A percentile compares a stretch with the other conserved stretches of the same genome.
Evolutionary conservation across 30 jellyfish, hydroid and myxozoan species (phyloP).

Genomic region (Rhopilema esculentum): DNA sequence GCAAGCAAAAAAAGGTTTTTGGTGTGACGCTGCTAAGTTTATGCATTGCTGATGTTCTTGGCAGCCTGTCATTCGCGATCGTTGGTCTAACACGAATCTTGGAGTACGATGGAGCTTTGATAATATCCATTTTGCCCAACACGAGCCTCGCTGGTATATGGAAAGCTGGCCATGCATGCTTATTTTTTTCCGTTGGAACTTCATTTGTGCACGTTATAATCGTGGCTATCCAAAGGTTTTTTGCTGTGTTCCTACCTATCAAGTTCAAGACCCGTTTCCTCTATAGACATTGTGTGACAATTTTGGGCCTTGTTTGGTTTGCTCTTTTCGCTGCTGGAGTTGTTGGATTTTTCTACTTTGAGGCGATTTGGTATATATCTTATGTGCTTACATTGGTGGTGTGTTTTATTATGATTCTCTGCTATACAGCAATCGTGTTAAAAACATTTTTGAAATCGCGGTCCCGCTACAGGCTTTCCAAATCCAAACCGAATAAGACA

Average conservation of each 20-base stretch:
- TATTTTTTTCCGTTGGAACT: constrained; percentile 22
- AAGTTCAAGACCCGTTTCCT: constrained; percentile 9
- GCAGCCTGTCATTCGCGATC: background rate
- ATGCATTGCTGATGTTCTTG: constrained; percentile 24
- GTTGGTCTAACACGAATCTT: constrained; percentile 19
- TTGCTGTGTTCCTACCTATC: constrained; percentile 31
- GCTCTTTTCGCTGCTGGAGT: constrained; percentile 8
- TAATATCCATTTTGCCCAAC: background rate
- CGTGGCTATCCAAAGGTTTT: constrained; percentile 38
- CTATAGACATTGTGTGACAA: background rate
- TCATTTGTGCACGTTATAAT: constrained; percentile 21
- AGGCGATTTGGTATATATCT: constrained; percentile 6
- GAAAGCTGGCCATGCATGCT: constrained; percentile 33
- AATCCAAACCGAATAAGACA: background rate
- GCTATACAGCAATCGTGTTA: constrained; percentile 24
- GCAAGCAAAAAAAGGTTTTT: constrained; percentile 16
- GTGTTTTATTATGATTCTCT: background rate
- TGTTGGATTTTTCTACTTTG: background rate
- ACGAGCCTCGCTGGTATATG: constrained; percentile 6
- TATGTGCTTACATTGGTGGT: constrained; percentile 1
- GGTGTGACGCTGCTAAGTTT: constrained; percentile 30
- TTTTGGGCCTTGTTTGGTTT: constrained; percentile 5
- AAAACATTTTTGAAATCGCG: background rate
- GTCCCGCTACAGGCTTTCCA: background rate
- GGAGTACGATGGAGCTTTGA: constrained; percentile 5